Base-by-base conservation (phyloP, 2,797 vertebrate genomes). In the Amphiprion clarkii region DNA sequence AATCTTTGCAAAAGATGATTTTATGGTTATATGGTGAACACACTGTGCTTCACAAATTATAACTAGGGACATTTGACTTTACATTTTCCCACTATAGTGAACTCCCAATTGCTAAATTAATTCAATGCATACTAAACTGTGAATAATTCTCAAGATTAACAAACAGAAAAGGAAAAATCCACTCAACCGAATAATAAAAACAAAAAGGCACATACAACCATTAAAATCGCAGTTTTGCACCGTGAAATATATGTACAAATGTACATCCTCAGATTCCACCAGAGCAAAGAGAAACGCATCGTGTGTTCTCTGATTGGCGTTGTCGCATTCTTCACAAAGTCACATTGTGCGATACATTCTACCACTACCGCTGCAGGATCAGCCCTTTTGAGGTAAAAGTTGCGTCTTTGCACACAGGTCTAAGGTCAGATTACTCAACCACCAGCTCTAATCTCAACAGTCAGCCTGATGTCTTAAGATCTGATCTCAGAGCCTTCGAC, bases 301-400 rank as follows among this genome's bases (percentile, higher is more conserved):
- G 36, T 48, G 65, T 11, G 58, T 42, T 3, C 72, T 72, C 46
- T 71, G 21, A 56, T 52, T 73, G 52, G 44, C 79, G 76, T 67
- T 67, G 71, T 71, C 36, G 10, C 12, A 61, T 53, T 59, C 40
- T 55, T 67, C 46, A 31, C 62, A 70, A 60, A 3, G 12, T 58
- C 73, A 82, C 69, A 54, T 62, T n/a, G 52, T 25, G 46, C 78
- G 62, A 58, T 84, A 70, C 61, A 51, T 66, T 71, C 54, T 59
- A 72, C 62, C 74, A 60, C 71, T 59, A 67, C 56, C 46, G 74
- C 40, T 70, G 74, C 71, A 72, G 42, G 74, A 82, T 87, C 71
- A 63, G 81, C 78, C 63, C 46, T 36, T 54, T 71, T 81, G 87
- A 92, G 88, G 90, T 93, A 87, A 86, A 81, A 74, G 68, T 89